Evolutionary conservation across 2,113 vertebrate genomes (phyloP).

Genomic region (Bambusicola thoracicus): DNA sequence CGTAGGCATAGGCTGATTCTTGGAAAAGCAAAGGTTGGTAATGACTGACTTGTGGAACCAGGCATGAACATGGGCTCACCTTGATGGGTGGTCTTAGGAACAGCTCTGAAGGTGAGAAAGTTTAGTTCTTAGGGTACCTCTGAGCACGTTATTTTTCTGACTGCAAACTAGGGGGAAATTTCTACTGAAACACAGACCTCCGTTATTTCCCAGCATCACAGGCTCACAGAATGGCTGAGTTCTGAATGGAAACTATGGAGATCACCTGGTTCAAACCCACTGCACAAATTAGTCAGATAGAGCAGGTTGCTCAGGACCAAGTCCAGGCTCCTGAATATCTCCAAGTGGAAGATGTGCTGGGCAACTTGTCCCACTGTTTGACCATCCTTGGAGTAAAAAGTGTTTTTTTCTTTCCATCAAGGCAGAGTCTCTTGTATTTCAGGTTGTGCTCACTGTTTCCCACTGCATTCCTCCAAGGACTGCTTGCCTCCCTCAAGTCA

Average conservation of each 20-base stretch:
- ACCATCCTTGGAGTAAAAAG: background rate
- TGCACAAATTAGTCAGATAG: background rate
- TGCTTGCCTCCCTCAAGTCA: background rate
- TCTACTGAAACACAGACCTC: background rate
- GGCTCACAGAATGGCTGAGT: background rate
- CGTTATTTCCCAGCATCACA: background rate
- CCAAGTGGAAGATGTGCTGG: background rate
- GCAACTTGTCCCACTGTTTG: background rate
- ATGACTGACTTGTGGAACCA: background rate
- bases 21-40: background rate
- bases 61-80: background rate
- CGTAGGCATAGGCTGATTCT: background rate
- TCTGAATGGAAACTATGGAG: background rate
- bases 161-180: background rate
- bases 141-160: background rate
- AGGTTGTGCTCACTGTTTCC: background rate
- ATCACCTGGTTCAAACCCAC: rapidly evolving
- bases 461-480: background rate
- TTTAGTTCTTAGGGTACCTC: rapidly evolving
- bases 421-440: background rate
- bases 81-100: background rate
- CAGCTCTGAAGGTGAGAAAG: background rate
- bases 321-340: background rate
- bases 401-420: background rate
- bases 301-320: background rate